Base-by-base conservation (phyloP, 2,113 vertebrate species). In the Gambusia affinis region DNA sequence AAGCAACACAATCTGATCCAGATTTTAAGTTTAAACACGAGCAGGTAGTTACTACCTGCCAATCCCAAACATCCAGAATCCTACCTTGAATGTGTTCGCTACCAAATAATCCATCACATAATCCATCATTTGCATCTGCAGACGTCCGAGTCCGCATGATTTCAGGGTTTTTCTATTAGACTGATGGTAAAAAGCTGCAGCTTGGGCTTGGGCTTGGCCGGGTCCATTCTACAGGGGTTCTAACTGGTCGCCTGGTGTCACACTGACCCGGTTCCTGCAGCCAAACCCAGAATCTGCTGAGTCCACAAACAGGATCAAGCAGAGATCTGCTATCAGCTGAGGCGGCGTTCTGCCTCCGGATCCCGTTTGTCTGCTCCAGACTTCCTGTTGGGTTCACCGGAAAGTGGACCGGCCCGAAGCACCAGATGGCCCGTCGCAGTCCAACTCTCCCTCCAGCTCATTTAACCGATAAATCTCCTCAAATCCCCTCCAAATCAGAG, bases 361-460 rank as follows among this genome's bases (percentile, higher is more conserved):
- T 75, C 57, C 65, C 78, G 62, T 31, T 63, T 60, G 37, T 75
- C 72, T 44, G 31, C 0, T 14, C 10, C 22, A 37, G 10, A 35
- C 30, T 78, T 73, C 51, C 69, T 73, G 60, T 67, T 60, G 79
- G 71, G 19, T 27, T 5, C 42, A 70, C 8, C 37, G 29, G 28
- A 14, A 67, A 85, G 60, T 85, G 86, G 87, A 86, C 81, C 12
- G 47, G 65, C 72, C 76, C 83, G 47, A 37, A 70, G 64, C n/a
- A 86, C 69, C 90, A 91, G 91, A 90, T 91, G 88, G 87, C 54
- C 83, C 8, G 69, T 73, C 60, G 54, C 42, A 78, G 70, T 73
- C 73, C 54, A 80, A 81, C 72, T 64, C 88, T 77, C 69, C 79
- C 80, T 85, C 81, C 61, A 75, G 60, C 83, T 88, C 74, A 27